A percentile compares a stretch with the other conserved stretches of the same genome.
These are phyloP conservation scores for Branchinecta lindahli DNA, from an alignment of 1,140 invertebrate species.

Conservation along the genomic window DNA sequence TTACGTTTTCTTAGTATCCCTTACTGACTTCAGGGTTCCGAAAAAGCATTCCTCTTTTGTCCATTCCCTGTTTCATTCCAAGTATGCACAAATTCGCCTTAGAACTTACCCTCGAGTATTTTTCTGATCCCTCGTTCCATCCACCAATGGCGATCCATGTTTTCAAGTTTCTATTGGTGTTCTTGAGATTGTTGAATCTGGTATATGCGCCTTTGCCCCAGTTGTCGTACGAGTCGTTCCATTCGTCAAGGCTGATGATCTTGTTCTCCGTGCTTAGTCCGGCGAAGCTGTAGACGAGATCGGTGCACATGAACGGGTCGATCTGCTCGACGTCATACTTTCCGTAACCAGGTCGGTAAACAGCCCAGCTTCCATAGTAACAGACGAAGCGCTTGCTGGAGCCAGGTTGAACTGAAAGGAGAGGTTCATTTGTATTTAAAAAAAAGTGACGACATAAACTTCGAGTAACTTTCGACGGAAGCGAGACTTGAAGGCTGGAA, in stretches of 20 bases:
- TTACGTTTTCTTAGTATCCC: no score
- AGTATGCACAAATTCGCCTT: no score
- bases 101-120: conserved; percentile 37
- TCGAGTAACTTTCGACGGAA: no score
- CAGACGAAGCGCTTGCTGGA: conserved; percentile 41
- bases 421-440: not conserved
- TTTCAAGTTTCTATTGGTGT: conserved; percentile 45
- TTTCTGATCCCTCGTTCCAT: conserved; percentile 54
- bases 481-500: no score
- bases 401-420: not conserved
- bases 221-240: conserved; percentile 41
- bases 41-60: no score
- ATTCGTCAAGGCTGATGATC: conserved; percentile 42
- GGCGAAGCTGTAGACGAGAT: conserved; percentile 53
- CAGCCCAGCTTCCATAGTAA: conserved; percentile 56
- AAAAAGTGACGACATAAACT: not conserved
- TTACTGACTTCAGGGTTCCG: no score
- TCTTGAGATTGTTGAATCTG: conserved; percentile 43
- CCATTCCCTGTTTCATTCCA: no score
- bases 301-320: conserved; percentile 50
- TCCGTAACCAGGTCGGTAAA: conserved; percentile 45
- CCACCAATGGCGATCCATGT: conserved; percentile 55
- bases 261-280: conserved; percentile 31
- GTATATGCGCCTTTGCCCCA: conserved; percentile 37
- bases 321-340: conserved; percentile 48